Evolutionary conservation across 2,888 invertebrate genomes (phyloP).

Genomic region (Tetragonisca angustula): DNA sequence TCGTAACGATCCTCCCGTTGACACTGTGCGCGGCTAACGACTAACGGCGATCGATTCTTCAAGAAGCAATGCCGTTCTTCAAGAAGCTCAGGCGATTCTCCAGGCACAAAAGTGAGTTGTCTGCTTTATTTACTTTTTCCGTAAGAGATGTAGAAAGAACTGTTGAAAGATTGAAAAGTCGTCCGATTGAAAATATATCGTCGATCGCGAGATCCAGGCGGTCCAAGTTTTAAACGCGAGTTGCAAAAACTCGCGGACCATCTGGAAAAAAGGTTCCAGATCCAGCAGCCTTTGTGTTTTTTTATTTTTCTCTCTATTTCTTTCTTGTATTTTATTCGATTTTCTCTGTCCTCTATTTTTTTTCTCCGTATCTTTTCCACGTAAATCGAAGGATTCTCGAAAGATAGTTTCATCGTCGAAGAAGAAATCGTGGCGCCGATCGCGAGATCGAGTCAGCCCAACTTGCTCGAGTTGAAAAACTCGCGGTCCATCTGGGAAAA

Average conservation of each 20-base stretch:
- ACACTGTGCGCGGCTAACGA: not conserved
- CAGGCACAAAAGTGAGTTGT: constrained; percentile 80
- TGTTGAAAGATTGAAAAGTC: not conserved
- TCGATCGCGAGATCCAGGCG: not conserved
- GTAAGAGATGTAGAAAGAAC: not conserved
- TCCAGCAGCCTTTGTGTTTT: not conserved
- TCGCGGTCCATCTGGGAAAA: not conserved
- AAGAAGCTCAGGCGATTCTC: constrained; percentile 79
- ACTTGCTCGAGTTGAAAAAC: not conserved
- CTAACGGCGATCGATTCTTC: constrained; percentile 3
- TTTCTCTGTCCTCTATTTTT: no score
- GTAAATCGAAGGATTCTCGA: no score
- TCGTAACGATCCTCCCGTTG: not conserved
- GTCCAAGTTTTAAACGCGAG: not conserved
- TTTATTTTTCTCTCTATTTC: no score
- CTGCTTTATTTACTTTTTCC: not conserved
- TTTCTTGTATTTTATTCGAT: no score
- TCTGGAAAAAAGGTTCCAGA: not conserved
- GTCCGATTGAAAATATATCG: not conserved
- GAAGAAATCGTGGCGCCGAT: no score
- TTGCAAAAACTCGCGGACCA: not conserved
- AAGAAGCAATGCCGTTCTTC: constrained; percentile 78
- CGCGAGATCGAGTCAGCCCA: no score
- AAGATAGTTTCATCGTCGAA: no score
- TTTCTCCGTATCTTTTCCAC: no score